Percentiles rank a stretch among this genome's conserved stretches.
phyloP scores from a whole-genome alignment of 1,140 invertebrate species.

The Drosophila santomea region DNA sequence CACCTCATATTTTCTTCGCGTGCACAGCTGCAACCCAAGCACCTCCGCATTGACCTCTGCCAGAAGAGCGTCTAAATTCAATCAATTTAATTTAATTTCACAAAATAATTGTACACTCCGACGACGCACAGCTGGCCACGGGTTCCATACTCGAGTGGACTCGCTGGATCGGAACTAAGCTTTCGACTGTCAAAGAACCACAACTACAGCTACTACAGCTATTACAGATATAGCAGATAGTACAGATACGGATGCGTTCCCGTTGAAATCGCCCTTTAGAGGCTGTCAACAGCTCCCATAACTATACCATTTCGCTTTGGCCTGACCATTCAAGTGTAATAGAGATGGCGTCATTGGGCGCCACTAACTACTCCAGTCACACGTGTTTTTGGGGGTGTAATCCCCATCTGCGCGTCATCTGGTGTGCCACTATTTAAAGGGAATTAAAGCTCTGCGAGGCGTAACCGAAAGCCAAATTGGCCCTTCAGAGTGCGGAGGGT shows the following conservation, averaged over 20 bases:
- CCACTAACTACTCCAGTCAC: constrained; percentile 45
- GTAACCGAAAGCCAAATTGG: constrained; percentile 60
- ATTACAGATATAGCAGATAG: not conserved
- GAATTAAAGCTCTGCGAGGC: constrained; percentile 64
- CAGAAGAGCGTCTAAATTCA: constrained; percentile 71
- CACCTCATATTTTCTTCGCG: constrained; percentile 4
- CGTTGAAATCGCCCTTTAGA: constrained; percentile 4
- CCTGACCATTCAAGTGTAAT: constrained; percentile 41
- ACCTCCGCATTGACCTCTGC: constrained; percentile 64
- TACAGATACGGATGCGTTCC: not conserved
- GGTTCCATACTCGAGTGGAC: constrained; percentile 14
- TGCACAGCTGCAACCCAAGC: constrained; percentile 22
- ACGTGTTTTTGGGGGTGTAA: constrained; percentile 23
- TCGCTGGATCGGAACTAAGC: constrained; percentile 14
- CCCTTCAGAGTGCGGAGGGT: constrained; percentile 38
- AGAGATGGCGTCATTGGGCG: constrained; percentile 38
- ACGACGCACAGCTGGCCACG: constrained; percentile 22
- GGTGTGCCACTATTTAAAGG: constrained; percentile 63
- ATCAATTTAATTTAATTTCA: constrained; percentile 82
- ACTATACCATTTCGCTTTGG: constrained; percentile 12
- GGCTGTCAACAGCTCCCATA: constrained; percentile 27
- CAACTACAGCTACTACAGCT: not conserved
- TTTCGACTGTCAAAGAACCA: not conserved
- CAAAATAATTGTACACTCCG: constrained; percentile 67
- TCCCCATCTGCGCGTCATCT: constrained; percentile 15